These are phyloP conservation scores for Leptestheria dahalacensis DNA, from an alignment of 1,140 invertebrate genomes.

Conservation along the genomic window DNA sequence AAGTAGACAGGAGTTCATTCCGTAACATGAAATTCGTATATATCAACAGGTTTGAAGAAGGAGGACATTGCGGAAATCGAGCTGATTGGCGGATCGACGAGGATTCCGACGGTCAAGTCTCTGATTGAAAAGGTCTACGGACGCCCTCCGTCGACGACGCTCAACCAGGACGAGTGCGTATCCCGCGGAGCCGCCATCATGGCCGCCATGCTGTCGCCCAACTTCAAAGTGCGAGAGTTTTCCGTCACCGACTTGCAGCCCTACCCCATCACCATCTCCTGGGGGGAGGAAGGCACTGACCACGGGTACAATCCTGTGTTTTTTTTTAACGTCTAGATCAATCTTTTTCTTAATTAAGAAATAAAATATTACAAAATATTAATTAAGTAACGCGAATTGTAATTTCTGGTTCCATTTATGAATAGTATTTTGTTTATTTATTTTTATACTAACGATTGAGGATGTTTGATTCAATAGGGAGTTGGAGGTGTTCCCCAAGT, in stretches of 20 bases:
- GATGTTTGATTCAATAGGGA: too few species aligned
- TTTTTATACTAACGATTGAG: too few species aligned
- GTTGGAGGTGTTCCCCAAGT: slow-evolving; percentile 68
- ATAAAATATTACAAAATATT: background rate
- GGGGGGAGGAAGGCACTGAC: slow-evolving; percentile 40
- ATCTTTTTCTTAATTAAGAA: too few species aligned
- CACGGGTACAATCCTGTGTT: slow-evolving; percentile 31
- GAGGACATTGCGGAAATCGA: slow-evolving; percentile 90
- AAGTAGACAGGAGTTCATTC: slow-evolving; percentile 8
- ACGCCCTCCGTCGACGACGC: slow-evolving; percentile 75
- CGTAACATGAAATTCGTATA: slow-evolving; percentile 23
- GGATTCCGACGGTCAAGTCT: slow-evolving; percentile 82
- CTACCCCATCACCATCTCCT: slow-evolving; percentile 72
- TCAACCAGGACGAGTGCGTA: slow-evolving; percentile 97
- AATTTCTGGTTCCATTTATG: background rate
- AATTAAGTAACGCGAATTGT: background rate
- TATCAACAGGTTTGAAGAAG: slow-evolving; percentile 51
- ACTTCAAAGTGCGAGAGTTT: slow-evolving; percentile 89
- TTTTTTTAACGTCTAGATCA: slow-evolving; percentile 3
- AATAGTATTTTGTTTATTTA: background rate
- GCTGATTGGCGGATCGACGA: slow-evolving; percentile 85
- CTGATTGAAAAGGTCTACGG: slow-evolving; percentile 79
- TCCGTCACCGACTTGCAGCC: slow-evolving; percentile 82
- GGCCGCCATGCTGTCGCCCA: slow-evolving; percentile 92
- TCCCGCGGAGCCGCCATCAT: slow-evolving; percentile 88